Evolutionary conservation across 1,140 invertebrate species (phyloP), one percentile per base, ranked within the genome.

Genomic region (Himalopsyche phryganea): DNA sequence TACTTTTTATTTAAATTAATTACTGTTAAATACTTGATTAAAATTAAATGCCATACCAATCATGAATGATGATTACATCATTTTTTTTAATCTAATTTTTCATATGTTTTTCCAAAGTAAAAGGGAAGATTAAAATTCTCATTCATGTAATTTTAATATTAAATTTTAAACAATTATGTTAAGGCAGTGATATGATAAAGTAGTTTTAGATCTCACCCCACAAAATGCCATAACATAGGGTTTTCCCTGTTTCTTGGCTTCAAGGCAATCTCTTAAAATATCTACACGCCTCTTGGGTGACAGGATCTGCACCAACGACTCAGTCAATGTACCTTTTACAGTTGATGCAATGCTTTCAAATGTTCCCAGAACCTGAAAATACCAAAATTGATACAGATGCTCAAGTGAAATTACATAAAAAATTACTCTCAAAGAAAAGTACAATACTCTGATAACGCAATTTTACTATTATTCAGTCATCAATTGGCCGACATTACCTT

Each of bases 161-260:
- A n/a, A n/a, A n/a, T n/a, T n/a, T n/a, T n/a, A n/a, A n/a, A n/a
- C n/a, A n/a, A n/a, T n/a, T n/a, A n/a, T n/a, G n/a, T n/a, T n/a
- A n/a, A n/a, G n/a, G n/a, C n/a, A n/a, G n/a, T n/a, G n/a, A n/a
- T n/a, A n/a, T n/a, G n/a, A n/a, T n/a, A n/a, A n/a, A n/a, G n/a
- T n/a, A n/a, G n/a, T n/a, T n/a, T n/a, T 28, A 28, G 23, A 28
- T 28, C 71, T 70, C 66, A 99, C 98, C 44, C 98, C 98, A 79
- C 98, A 99, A 71, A 99, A 99, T 0, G 92, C 85, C 79, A 99
- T 93, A 1, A 94, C 89, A 74, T 96, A 99, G 0, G 98, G 96
- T n/a, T 86, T 80, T 0, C 80, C 78, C 61, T 86, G 79, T 47
- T 86, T 83, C 66, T 91, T 88, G 1, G 94, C 89, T 67, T 98